A percentile compares a stretch with the other conserved stretches of the same genome.
Conservation (phyloP, 30 jellyfish, hydroid and myxozoan species). For the Turritopsis rubra region DNA sequence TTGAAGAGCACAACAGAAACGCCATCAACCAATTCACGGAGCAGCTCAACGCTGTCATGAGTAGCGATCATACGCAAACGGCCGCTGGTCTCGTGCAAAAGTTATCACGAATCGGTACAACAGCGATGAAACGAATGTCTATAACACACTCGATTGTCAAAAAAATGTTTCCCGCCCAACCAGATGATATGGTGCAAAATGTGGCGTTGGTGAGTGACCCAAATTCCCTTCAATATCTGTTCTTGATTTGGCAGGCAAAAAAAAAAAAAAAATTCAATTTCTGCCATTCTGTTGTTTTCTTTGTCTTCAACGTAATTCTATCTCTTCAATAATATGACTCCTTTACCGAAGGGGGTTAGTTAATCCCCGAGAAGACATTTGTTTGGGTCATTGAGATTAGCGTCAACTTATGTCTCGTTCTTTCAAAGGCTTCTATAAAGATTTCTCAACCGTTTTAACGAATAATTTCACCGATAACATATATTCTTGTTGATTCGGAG, state of each 20-base stretch:
- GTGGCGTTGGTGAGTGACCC: constrained; percentile 24
- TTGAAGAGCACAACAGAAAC: constrained; percentile 33
- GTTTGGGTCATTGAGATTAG: no score
- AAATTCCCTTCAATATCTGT: neutral
- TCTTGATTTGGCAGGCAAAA: no score
- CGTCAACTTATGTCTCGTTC: no score
- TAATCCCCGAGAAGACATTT: no score
- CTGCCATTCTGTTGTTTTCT: no score
- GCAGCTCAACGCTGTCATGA: constrained; percentile 13
- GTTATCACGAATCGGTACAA: constrained; percentile 22
- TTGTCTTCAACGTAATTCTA: neutral
- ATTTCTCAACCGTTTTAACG: no score
- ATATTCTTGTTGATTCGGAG: no score
- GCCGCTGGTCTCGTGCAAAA: constrained; percentile 23
- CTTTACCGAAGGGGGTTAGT: no score
- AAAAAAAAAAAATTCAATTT: no score
- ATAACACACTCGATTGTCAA: constrained; percentile 14
- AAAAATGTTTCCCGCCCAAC: constrained; percentile 1
- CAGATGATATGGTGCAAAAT: constrained; percentile 27
- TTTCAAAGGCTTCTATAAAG: no score
- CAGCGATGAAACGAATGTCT: constrained; percentile 23
- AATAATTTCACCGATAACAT: no score
- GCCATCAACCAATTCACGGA: constrained; percentile 28
- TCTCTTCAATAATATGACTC: no score
- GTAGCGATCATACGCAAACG: constrained; percentile 2